A percentile compares a stretch with the other conserved stretches of the same genome.
phyloP scores from a whole-genome alignment of 2,888 invertebrate species.

The Trileptium ribeirensis region DNA sequence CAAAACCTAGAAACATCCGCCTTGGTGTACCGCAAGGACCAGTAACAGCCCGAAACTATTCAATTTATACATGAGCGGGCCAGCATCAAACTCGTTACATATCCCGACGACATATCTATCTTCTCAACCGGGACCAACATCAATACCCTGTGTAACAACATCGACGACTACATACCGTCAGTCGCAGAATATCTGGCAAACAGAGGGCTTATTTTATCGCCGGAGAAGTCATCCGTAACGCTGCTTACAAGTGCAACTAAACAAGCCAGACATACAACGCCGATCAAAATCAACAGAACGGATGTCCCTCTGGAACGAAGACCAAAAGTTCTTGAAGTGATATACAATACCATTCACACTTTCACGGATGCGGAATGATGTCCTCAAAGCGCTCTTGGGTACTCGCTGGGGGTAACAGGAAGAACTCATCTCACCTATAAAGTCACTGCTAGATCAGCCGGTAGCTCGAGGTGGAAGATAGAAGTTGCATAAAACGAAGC shows the following conservation, averaged over 20 bases:
- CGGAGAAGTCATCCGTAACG: neutral
- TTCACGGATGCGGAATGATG: neutral
- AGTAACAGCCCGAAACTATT: too few relatives aligned
- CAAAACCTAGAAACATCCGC: too few relatives aligned
- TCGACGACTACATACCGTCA: too few relatives aligned
- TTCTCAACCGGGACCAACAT: too few relatives aligned
- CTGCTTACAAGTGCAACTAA: neutral
- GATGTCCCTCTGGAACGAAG: neutral
- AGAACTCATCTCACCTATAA: neutral
- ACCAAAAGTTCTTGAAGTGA: neutral
- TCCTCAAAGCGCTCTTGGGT: neutral
- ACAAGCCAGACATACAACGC: neutral
- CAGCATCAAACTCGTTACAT: too few relatives aligned
- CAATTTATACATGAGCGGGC: too few relatives aligned
- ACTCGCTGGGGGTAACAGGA: neutral
- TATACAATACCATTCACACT: neutral
- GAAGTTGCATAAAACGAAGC: neutral
- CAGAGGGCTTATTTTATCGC: neutral
- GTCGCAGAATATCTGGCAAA: too few relatives aligned
- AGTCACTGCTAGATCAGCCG: neutral
- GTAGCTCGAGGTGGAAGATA: neutral
- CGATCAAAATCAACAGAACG: neutral
- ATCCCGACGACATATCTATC: too few relatives aligned
- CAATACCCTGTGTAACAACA: too few relatives aligned
- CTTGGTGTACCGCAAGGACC: too few relatives aligned